Base-by-base conservation (phyloP, 2,888 invertebrate genomes). In the Mesochorus sp. region DNA sequence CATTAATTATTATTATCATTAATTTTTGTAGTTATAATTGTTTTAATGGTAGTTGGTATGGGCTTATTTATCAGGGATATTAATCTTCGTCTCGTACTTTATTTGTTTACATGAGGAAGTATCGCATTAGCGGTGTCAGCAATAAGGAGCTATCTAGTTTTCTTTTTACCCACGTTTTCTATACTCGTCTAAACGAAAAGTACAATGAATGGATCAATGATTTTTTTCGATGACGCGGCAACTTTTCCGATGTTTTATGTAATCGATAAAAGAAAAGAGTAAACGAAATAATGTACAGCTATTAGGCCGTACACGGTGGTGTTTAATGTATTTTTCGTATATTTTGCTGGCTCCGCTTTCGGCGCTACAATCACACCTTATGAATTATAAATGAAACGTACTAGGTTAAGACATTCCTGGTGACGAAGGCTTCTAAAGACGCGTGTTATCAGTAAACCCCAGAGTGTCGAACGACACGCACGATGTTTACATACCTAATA, bases 121-220 rank as follows among this genome's bases (percentile, higher is more conserved):
- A 75, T 75, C 34, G 75, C 75, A 75, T 42, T 39, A 57, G 44
- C 44, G 57, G 53, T 42, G 21, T 42, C 39, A 47, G 66, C 71
- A 31, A 53, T 59, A n/a, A 62, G 64, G 39, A 51, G 44, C 66
- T 59, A 59, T 53, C 37, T 67, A 55, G n/a, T 61, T 47, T 72
- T 62, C 26, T 47, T 26, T 61, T 14, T 62, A 61, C 19, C 12
- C n/a, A 55, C 53, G 26, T 17, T 24, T 42, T 39, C 8, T 62
- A 21, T 51, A 3, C 6, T 37, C 49, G 24, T 57, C 5, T 34
- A 12, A 10, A 21, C 3, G 10, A 21, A 55, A 34, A 57, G 3
- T 39, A 44, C 12, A 64, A 64, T 17, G 17, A 1, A 12, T 12
- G 19, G 28, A 21, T 28, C 10, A 6, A 3, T 28, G 6, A 8